phyloP scores from a whole-genome alignment of 1,140 invertebrate species.

The Anadara kagoshimensis region DNA sequence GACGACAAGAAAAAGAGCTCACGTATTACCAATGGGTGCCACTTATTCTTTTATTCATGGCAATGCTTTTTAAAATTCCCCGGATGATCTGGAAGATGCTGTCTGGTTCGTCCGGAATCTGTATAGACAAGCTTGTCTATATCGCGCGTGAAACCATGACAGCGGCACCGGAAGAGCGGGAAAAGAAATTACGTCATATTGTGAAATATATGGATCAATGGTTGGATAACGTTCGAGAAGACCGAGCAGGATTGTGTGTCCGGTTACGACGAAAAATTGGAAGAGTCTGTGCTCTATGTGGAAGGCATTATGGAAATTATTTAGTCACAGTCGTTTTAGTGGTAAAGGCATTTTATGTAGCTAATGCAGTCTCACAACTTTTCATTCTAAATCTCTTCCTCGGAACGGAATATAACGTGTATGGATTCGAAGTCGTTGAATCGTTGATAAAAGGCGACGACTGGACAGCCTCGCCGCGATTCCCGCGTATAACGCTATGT shows the following conservation, averaged over 20 bases:
- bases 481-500: conserved; percentile 76
- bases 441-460: conserved; percentile 70
- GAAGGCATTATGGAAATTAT: conserved; percentile 75
- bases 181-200: conserved; percentile 68
- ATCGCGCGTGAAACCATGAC: conserved; percentile 74
- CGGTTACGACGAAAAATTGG: conserved; percentile 56
- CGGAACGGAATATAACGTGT: conserved; percentile 73
- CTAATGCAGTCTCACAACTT: conserved; percentile 74
- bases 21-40: conserved; percentile 67
- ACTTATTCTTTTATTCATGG: conserved; percentile 84
- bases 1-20: conserved; percentile 42
- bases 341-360: conserved; percentile 75
- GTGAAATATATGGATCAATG: conserved; percentile 68
- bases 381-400: conserved; percentile 76
- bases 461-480: conserved; percentile 72
- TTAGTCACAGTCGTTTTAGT: conserved; percentile 74
- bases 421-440: conserved; percentile 74
- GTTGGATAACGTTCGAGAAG: conserved; percentile 57
- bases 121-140: conserved; percentile 75
- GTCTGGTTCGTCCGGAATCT: conserved; percentile 45
- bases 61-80: conserved; percentile 96
- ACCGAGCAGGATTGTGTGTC: conserved; percentile 58
- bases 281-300: conserved; percentile 64
- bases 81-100: conserved; percentile 74
- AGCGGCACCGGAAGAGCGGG: conserved; percentile 52